Evolutionary conservation across 2,797 vertebrate species (phyloP), one percentile per base, ranked within the genome.

Genomic region (Cyclopterus lumpus): DNA sequence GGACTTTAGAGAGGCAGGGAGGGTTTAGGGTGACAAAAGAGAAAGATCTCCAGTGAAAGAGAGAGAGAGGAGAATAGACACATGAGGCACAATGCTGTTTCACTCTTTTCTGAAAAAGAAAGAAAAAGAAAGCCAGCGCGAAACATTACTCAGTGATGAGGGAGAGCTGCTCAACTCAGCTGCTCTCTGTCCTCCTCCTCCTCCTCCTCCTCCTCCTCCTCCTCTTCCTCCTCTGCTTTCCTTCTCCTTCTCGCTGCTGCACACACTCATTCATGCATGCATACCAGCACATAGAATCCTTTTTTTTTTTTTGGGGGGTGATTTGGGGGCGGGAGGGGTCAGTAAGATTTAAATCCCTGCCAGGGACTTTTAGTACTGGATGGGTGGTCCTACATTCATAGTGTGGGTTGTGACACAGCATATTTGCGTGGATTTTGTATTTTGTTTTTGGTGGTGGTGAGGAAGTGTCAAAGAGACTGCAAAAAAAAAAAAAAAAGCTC

Each of bases 341-440:
- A 86, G 78, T 26, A 42, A 66, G 79, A 82, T 86, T 87, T 86
- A 87, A 87, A 83, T 81, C 77, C 61, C 60, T 73, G 73, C 62
- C 67, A 82, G 81, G 77, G 81, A 80, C 67, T 79, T 87, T 88
- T 86, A 80, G 83, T 82, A 86, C 93, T 0, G 91, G 86, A 91
- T 96, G 94, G 95, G 95, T 96, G 95, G 95, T 95, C 95, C 34
- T 58, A 66, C 57, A 75, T 74, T 71, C 70, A 78, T 32, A 84
- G 66, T 57, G 77, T 82, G 80, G 87, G 86, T 87, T 87, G 87
- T 86, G 92, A 94, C 91, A 78, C 84, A 93, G 91, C 89, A 93
- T 88, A 91, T 90, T 88, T 91, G 91, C 81, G 16, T 74, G 84
- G 70, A 86, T 72, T 58, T 26, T 60, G 3, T 53, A 14, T 7